Evolutionary conservation across 2,888 invertebrate genomes (phyloP).

Genomic region (Aplocera efformata): DNA sequence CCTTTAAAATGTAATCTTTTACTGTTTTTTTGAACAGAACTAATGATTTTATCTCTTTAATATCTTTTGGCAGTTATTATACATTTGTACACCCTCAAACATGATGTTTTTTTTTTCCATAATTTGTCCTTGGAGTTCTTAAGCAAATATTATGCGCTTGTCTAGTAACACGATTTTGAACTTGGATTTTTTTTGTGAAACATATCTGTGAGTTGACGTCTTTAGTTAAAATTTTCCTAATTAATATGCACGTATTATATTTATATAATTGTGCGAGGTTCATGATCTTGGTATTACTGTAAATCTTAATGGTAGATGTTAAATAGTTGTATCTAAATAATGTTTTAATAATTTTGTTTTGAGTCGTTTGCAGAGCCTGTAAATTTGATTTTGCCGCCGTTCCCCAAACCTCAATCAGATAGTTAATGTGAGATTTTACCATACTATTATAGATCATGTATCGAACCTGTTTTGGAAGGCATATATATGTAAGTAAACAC

Average conservation of each 20-base stretch:
- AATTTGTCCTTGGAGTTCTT: not conserved
- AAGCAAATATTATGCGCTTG: not conserved
- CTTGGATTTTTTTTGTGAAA: not conserved
- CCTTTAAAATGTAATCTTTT: not conserved
- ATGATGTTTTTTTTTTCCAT: no score
- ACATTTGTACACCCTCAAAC: not conserved
- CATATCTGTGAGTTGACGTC: not conserved
- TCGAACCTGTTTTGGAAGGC: conserved; percentile 5
- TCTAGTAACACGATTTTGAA: not conserved
- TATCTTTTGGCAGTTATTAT: not conserved
- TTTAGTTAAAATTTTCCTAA: no score
- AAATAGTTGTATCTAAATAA: no score
- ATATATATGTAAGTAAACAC: no score
- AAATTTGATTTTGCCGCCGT: not conserved
- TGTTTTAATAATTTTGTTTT: no score
- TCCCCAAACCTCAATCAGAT: conserved; percentile 6
- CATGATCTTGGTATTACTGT: not conserved
- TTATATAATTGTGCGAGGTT: not conserved
- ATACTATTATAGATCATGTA: conserved; percentile 21
- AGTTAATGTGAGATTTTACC: conserved; percentile 22
- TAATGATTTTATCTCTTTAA: no score
- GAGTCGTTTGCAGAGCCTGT: no score
- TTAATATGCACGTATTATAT: not conserved
- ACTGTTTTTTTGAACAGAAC: not conserved
- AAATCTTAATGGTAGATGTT: not conserved